These are phyloP conservation scores for Mormyrus proboscirostris DNA, from an alignment of 2,797 vertebrate species.

Conservation along the genomic window DNA sequence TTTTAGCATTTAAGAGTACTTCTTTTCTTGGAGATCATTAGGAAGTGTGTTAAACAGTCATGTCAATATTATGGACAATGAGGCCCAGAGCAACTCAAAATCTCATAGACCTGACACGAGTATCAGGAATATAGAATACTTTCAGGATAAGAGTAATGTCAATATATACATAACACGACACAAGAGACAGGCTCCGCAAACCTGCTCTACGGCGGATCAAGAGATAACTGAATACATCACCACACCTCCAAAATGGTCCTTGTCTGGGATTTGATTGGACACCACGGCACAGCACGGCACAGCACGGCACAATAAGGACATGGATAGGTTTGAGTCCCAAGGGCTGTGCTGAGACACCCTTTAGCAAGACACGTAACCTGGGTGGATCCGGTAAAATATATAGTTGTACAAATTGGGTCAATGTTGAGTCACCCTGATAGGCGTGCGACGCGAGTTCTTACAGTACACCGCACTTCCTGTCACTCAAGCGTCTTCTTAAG, in stretches of 20 bases:
- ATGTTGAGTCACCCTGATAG: neutral
- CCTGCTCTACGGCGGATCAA: neutral
- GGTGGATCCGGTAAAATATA: neutral
- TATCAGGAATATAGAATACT: neutral
- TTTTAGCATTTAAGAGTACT: neutral
- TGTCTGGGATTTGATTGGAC: neutral
- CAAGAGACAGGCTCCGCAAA: neutral
- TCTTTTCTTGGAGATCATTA: neutral
- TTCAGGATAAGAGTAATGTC: neutral
- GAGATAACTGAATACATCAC: neutral
- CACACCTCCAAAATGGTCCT: neutral
- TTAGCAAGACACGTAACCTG: neutral
- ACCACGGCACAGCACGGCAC: neutral
- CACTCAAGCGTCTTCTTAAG: slow-evolving; percentile 59
- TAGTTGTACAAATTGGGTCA: neutral
- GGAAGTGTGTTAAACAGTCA: neutral
- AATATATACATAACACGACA: neutral
- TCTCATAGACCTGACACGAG: neutral
- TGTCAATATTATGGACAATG: neutral
- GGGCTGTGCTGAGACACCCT: neutral
- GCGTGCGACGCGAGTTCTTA: neutral
- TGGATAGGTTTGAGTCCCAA: neutral
- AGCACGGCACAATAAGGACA: neutral
- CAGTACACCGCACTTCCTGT: neutral
- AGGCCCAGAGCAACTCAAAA: neutral